Evolutionary conservation across 2,797 vertebrate species (phyloP).

Genomic region (Sebastes baramenuke): DNA sequence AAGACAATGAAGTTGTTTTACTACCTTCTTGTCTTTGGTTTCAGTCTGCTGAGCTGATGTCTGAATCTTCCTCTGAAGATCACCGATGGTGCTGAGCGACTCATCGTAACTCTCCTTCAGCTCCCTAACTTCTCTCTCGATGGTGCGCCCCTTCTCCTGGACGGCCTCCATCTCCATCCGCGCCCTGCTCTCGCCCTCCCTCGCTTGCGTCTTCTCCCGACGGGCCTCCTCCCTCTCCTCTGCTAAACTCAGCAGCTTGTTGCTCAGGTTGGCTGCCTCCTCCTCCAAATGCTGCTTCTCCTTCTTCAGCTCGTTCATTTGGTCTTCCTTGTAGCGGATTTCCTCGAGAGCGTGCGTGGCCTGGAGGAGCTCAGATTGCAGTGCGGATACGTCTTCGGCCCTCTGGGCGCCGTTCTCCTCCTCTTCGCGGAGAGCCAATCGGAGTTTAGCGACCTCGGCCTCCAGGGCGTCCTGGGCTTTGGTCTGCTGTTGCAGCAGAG

Average conservation of each 20-base stretch:
- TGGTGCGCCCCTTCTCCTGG: conserved; percentile 82
- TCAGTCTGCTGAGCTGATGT: conserved; percentile 92
- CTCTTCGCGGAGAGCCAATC: conserved; percentile 80
- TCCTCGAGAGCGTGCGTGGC: conserved; percentile 83
- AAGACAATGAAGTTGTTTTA: background rate
- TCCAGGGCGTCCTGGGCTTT: conserved; percentile 81
- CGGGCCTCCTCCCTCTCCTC: conserved; percentile 82
- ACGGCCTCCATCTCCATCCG: conserved; percentile 82
- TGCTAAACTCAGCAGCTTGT: conserved; percentile 75
- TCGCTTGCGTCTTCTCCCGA: conserved; percentile 77
- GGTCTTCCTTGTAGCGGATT: conserved; percentile 80
- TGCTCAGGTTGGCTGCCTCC: conserved; percentile 78
- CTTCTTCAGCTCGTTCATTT: conserved; percentile 80
- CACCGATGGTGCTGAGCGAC: conserved; percentile 87
- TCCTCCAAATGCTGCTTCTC: conserved; percentile 86
- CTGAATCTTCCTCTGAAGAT: conserved; percentile 93
- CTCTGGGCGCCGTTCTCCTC: conserved; percentile 82
- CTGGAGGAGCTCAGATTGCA: conserved; percentile 86
- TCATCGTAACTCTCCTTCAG: conserved; percentile 91
- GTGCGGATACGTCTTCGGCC: conserved; percentile 78
- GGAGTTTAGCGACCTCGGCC: conserved; percentile 70
- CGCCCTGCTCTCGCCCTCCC: conserved; percentile 79
- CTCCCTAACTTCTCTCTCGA: conserved; percentile 91
- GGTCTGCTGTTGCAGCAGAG: conserved; percentile 78
- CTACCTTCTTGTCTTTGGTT: conserved; percentile 96